Evolutionary conservation across 1,140 invertebrate genomes (phyloP).

Genomic region (Aphaenogaster floridana): DNA sequence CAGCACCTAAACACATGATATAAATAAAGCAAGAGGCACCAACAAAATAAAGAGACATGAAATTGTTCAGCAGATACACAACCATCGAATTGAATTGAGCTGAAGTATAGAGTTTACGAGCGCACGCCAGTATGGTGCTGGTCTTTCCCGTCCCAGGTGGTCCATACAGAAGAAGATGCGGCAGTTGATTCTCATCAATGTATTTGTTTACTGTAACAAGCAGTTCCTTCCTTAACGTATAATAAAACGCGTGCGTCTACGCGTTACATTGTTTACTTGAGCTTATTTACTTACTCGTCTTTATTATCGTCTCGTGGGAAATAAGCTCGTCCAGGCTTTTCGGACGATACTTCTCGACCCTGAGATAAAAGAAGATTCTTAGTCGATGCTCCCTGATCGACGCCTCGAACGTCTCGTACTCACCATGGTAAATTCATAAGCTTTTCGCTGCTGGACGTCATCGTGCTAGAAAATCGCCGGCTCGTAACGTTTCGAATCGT

Average conservation of each 20-base stretch:
- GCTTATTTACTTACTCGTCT: slow-evolving; percentile 93
- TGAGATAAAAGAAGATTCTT: slow-evolving; percentile 84
- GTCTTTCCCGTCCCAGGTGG: slow-evolving; percentile 99
- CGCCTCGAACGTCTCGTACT: slow-evolving; percentile 61
- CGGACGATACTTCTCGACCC: slow-evolving; percentile 99
- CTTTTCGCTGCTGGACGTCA: slow-evolving; percentile 73
- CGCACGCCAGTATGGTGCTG: slow-evolving; percentile 98
- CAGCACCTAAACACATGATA: slow-evolving; percentile 88
- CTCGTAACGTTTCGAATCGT: not conserved
- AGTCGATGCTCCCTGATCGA: slow-evolving; percentile 3
- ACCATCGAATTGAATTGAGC: slow-evolving; percentile 96
- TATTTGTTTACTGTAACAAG: slow-evolving; percentile 95
- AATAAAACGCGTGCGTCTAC: not conserved
- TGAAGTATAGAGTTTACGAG: slow-evolving; percentile 96
- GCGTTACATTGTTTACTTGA: slow-evolving; percentile 79
- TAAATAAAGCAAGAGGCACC: not conserved
- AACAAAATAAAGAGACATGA: not conserved
- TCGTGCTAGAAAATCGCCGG: slow-evolving; percentile 19
- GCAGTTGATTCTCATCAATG: slow-evolving; percentile 96
- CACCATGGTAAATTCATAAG: slow-evolving; percentile 88
- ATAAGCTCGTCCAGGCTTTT: slow-evolving; percentile 96
- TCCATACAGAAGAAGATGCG: slow-evolving; percentile 99
- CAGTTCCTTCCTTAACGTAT: not conserved
- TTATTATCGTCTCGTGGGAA: slow-evolving; percentile 98
- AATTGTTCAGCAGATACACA: slow-evolving; percentile 76